Conservation (phyloP, 2,888 invertebrate genomes). For the Falcaria lacertinaria region DNA sequence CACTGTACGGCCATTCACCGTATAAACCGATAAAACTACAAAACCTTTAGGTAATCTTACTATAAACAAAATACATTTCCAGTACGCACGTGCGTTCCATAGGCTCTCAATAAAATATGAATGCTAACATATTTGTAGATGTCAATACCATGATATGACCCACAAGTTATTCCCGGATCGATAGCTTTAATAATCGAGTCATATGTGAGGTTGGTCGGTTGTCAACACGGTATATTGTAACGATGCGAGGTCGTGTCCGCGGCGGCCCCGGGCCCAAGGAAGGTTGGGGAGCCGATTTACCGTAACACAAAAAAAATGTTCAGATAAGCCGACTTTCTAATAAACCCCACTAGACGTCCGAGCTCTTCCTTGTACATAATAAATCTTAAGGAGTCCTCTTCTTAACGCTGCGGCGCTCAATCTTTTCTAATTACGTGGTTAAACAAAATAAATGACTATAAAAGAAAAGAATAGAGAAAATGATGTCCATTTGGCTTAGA, state of each 20-base stretch:
- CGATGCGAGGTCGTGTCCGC: neutral
- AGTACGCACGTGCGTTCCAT: too few relatives aligned
- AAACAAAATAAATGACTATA: too few relatives aligned
- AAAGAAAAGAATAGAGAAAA: too few relatives aligned
- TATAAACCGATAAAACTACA: too few relatives aligned
- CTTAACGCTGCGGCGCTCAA: conserved; percentile 52
- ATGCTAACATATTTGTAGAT: too few relatives aligned
- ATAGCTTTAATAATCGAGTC: neutral
- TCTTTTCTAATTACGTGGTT: conserved; percentile 31
- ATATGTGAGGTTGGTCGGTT: neutral
- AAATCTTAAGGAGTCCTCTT: conserved; percentile 73
- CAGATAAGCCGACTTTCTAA: conserved; percentile 77
- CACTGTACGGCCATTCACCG: too few relatives aligned
- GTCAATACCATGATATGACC: neutral
- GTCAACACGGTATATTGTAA: neutral
- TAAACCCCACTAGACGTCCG: conserved; percentile 62
- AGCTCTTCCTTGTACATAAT: conserved; percentile 72
- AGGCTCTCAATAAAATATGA: too few relatives aligned
- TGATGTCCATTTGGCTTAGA: too few relatives aligned
- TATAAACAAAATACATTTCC: too few relatives aligned
- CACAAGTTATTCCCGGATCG: neutral
- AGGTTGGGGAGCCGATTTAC: conserved; percentile 54
- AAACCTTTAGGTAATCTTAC: too few relatives aligned
- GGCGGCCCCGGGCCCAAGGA: conserved; percentile 8
- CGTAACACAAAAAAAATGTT: conserved; percentile 72